These are phyloP conservation scores for Hippopotamus amphibius DNA, from an alignment of 2,113 vertebrate species.

Conservation along the genomic window DNA sequence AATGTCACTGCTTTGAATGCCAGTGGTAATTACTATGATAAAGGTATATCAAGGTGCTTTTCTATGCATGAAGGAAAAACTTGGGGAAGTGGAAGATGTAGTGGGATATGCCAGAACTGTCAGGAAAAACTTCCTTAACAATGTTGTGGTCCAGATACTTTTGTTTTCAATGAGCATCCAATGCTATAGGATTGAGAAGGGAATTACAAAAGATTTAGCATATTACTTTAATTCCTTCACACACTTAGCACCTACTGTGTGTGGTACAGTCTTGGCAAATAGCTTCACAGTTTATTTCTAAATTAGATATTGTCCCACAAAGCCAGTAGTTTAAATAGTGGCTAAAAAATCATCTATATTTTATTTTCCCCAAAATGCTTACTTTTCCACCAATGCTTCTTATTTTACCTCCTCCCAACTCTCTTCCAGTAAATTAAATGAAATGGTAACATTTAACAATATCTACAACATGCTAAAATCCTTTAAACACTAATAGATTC, in stretches of 20 bases:
- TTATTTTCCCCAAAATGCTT: slow-evolving; percentile 12
- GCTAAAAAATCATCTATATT: slow-evolving; percentile 44
- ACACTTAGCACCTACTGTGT: neutral
- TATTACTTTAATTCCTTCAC: slow-evolving; percentile 13
- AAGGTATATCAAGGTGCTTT: neutral
- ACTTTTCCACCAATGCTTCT: neutral
- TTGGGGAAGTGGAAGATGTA: neutral
- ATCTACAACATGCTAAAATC: slow-evolving; percentile 32
- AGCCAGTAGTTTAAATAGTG: slow-evolving; percentile 18
- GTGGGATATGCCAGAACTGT: neutral
- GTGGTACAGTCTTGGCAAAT: neutral
- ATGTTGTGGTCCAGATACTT: neutral
- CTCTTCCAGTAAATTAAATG: neutral
- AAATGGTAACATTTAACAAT: slow-evolving; percentile 38
- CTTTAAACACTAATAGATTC: neutral
- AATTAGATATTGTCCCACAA: slow-evolving; percentile 34
- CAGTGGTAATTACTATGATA: neutral
- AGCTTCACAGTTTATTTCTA: neutral
- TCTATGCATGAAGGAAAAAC: neutral
- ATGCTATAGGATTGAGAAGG: neutral
- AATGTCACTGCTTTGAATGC: neutral
- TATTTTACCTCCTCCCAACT: slow-evolving; percentile 34
- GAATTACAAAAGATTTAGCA: neutral
- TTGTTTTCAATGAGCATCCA: neutral
- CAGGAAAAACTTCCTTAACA: neutral